Conservation (phyloP, 2,113 vertebrate genomes). For the Dryoscopus gambensis region DNA sequence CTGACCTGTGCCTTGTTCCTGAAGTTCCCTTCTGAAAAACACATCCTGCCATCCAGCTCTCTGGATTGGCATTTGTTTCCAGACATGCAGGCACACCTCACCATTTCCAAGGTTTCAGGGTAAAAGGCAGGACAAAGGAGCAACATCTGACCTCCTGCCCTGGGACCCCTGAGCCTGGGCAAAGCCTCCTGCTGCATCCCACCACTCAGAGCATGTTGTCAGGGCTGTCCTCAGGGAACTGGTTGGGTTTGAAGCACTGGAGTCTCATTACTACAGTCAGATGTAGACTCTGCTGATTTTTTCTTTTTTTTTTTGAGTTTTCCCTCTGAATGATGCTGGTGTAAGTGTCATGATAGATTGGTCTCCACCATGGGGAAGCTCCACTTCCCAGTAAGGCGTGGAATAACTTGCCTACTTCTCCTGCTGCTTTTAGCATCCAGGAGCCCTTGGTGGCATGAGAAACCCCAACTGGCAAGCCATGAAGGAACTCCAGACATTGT, state of each 20-base stretch:
- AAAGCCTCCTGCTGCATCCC: neutral
- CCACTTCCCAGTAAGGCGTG: neutral
- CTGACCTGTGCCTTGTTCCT: neutral
- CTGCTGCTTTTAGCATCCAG: neutral
- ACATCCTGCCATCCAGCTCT: neutral
- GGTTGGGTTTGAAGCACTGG: neutral
- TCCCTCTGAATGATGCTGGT: neutral
- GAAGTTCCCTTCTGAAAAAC: neutral
- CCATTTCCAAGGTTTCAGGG: neutral
- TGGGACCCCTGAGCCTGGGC: neutral
- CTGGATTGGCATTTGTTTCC: neutral
- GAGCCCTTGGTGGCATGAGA: neutral
- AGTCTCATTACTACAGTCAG: neutral
- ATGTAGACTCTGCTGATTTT: neutral
- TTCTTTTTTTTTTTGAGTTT: neutral
- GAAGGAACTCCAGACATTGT: rapidly evolving
- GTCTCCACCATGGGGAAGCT: neutral
- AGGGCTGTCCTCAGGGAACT: rapidly evolving
- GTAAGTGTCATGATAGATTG: neutral
- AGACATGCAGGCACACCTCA: rapidly evolving
- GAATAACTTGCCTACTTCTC: neutral
- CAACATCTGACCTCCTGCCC: neutral
- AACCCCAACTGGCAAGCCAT: neutral
- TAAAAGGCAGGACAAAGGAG: neutral
- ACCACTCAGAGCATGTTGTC: rapidly evolving